These are phyloP conservation scores for Epinephelus fuscoguttatus DNA, from an alignment of 2,113 vertebrate genomes.

Conservation along the genomic window DNA sequence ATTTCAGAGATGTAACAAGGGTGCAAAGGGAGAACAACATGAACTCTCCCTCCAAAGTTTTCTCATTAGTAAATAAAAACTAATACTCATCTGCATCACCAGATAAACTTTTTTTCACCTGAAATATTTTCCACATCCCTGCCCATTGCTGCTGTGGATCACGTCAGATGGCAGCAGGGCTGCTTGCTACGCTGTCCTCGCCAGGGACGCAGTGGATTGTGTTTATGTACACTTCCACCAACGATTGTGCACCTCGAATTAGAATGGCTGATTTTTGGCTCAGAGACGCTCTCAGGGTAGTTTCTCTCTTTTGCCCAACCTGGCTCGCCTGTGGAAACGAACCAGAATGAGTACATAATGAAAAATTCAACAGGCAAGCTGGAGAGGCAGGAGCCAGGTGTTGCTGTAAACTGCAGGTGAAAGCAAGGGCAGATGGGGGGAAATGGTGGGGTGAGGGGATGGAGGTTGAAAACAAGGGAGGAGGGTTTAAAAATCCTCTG, in stretches of 20 bases:
- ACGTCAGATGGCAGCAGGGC: slow-evolving; percentile 20
- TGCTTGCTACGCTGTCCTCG: slow-evolving; percentile 38
- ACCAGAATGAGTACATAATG: slow-evolving; percentile 62
- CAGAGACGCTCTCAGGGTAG: slow-evolving; percentile 58
- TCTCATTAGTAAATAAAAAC: slow-evolving; percentile 25
- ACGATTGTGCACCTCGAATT: slow-evolving; percentile 70
- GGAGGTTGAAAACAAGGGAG: background rate
- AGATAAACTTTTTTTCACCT: slow-evolving; percentile 14
- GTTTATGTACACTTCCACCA: slow-evolving; percentile 64
- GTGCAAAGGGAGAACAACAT: slow-evolving; percentile 7
- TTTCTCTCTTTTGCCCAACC: slow-evolving; percentile 41
- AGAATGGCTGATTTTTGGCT: slow-evolving; percentile 70
- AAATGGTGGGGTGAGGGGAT: background rate
- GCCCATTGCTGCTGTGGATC: slow-evolving; percentile 33
- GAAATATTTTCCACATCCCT: slow-evolving; percentile 47
- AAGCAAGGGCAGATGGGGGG: slow-evolving; percentile 43
- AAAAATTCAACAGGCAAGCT: slow-evolving; percentile 73
- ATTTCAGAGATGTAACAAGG: slow-evolving; percentile 5
- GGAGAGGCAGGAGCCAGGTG: slow-evolving; percentile 63
- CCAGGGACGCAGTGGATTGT: slow-evolving; percentile 48
- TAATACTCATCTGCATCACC: slow-evolving; percentile 27
- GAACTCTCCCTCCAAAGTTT: background rate
- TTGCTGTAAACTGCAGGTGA: slow-evolving; percentile 61
- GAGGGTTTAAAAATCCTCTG: slow-evolving; percentile 31
- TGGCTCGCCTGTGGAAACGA: slow-evolving; percentile 55